phyloP scores from a whole-genome alignment of 1,140 invertebrate species.

The Wiebesia pumilae region DNA sequence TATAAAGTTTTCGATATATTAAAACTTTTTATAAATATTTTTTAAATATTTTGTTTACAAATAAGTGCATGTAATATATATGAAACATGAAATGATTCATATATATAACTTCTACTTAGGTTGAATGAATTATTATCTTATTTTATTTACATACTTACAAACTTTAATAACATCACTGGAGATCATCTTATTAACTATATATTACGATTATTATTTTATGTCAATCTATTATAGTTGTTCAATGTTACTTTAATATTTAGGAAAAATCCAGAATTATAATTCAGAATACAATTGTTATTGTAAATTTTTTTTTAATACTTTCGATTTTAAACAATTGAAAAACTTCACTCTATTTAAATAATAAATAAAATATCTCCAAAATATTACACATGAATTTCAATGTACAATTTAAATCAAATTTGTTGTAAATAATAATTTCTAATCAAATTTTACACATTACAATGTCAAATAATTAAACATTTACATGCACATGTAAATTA shows the following conservation, averaged over 20 bases:
- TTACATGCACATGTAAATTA: constrained; percentile 3
- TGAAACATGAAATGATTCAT: too few species aligned
- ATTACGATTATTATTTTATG: too few species aligned
- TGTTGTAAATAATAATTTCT: not conserved
- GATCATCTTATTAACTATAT: not conserved
- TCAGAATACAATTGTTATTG: not conserved
- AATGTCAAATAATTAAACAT: not conserved
- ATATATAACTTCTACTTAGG: too few species aligned
- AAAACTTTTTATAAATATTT: not conserved
- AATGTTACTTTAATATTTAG: too few species aligned
- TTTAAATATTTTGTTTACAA: not conserved
- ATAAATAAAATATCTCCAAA: not conserved
- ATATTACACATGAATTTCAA: not conserved
- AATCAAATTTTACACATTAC: not conserved
- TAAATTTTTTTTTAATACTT: not conserved
- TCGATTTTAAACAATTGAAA: not conserved
- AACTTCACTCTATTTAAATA: not conserved
- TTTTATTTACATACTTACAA: constrained; percentile 54
- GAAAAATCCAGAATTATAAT: not conserved
- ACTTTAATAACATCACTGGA: not conserved
- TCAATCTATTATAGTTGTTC: too few species aligned
- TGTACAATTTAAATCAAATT: constrained; percentile 25
- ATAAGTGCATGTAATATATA: too few species aligned
- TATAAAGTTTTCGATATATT: not conserved
- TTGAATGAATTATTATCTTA: constrained; percentile 22